phyloP scores from a whole-genome alignment of 2,888 invertebrate genomes.

The Macrophya alboannulata region DNA sequence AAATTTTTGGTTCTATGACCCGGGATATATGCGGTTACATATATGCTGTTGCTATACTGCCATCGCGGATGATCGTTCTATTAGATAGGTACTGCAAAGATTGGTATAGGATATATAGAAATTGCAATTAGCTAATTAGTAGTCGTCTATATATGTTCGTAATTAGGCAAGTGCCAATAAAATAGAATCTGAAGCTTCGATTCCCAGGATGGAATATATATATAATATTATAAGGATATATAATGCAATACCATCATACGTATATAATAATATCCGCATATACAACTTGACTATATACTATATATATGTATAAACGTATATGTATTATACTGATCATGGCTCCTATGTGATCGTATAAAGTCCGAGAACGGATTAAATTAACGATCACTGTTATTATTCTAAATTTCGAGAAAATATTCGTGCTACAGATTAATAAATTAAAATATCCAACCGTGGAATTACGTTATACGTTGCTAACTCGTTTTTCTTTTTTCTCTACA shows the following conservation, averaged over 20 bases:
- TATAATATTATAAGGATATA: too few species aligned
- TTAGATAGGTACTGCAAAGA: background rate
- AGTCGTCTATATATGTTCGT: background rate
- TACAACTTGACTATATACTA: too few species aligned
- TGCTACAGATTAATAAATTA: constrained; percentile 42
- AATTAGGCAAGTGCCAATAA: constrained; percentile 29
- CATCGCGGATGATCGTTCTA: background rate
- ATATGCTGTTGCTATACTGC: background rate
- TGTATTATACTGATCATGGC: background rate
- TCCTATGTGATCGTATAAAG: too few species aligned
- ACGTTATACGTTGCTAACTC: background rate
- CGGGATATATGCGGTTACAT: background rate
- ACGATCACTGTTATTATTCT: constrained; percentile 18
- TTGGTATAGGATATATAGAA: background rate
- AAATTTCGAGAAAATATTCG: constrained; percentile 27
- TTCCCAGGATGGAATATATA: background rate
- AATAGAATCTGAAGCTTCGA: background rate
- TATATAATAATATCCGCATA: too few species aligned
- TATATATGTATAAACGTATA: background rate
- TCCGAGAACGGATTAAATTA: constrained; percentile 14
- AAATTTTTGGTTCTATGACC: constrained; percentile 25
- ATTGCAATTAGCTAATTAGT: constrained; percentile 41
- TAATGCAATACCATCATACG: too few species aligned
- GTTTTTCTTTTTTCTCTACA: background rate
- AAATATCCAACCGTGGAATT: background rate